phyloP scores from a whole-genome alignment of 2,113 vertebrate species.

The Aptenodytes patagonicus region DNA sequence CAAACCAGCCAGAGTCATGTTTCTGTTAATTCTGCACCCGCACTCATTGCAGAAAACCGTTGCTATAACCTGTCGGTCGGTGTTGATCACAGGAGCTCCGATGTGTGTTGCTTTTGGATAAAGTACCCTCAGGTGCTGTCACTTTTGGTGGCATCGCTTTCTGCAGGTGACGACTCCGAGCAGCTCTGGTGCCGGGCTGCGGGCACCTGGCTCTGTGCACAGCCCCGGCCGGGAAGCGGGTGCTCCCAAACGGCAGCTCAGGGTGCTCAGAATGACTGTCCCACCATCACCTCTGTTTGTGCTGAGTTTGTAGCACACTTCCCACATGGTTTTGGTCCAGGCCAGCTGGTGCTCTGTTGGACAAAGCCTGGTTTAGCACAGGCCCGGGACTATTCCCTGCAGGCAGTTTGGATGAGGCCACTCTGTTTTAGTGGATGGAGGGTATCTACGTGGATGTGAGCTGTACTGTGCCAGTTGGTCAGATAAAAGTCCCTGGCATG shows the following conservation, averaged over 20 bases:
- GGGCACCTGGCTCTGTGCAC: rapidly evolving
- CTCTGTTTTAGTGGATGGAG: background rate
- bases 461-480: background rate
- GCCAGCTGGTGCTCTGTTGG: background rate
- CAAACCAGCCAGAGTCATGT: background rate
- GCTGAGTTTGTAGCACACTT: rapidly evolving
- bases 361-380: background rate
- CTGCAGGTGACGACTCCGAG: rapidly evolving
- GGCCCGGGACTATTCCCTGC: background rate
- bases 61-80: background rate
- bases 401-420: background rate
- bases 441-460: background rate
- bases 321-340: background rate
- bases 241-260: background rate
- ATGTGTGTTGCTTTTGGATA: background rate
- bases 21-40: background rate
- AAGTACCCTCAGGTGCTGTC: background rate
- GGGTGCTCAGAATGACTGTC: background rate
- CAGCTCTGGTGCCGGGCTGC: background rate
- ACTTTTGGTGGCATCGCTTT: background rate
- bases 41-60: background rate
- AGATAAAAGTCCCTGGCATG: background rate
- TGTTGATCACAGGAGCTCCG: background rate
- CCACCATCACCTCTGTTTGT: background rate
- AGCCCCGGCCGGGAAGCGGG: rapidly evolving